Evolutionary conservation across 37 sponge, comb jelly and placozoan genomes (phyloP).

Genomic region (Halichondria panicea): DNA sequence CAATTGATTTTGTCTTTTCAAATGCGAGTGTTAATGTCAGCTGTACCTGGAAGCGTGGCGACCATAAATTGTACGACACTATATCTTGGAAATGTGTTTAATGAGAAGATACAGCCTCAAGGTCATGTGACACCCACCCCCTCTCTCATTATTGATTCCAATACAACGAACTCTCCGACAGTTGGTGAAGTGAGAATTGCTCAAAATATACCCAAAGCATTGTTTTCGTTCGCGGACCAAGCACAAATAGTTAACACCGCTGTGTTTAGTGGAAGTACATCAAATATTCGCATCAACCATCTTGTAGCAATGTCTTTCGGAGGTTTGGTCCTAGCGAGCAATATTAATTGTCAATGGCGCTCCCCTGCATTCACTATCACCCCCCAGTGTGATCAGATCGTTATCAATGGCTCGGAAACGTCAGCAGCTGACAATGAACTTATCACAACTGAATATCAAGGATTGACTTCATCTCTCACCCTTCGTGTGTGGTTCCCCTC

Average conservation of each 20-base stretch:
- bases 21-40: conserved; percentile 25
- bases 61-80: conserved; percentile 45
- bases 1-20: conserved; percentile 47
- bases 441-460: conserved; percentile 2
- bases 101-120: conserved; percentile 64
- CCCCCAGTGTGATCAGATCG: conserved; percentile 24
- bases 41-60: neutral
- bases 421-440: conserved; percentile 22
- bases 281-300: conserved; percentile 2
- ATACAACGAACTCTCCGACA: conserved; percentile 1
- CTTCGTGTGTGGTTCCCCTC: conserved; percentile 76
- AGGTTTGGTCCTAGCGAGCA: neutral
- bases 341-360: conserved; percentile 12
- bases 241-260: conserved; percentile 80
- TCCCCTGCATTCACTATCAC: conserved; percentile 35
- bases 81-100: conserved; percentile 57
- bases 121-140: conserved; percentile 37
- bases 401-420: conserved; percentile 54
- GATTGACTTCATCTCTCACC: conserved; percentile 1
- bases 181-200: conserved; percentile 27
- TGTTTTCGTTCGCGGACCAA: conserved; percentile 66
- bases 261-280: conserved; percentile 29
- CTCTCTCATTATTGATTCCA: neutral
- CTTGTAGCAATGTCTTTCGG: conserved; percentile 23
- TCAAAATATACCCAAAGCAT: conserved; percentile 18